Evolutionary conservation across 2,113 vertebrate species (phyloP), one percentile per base, ranked within the genome.

Genomic region (Leucosticte australis): DNA sequence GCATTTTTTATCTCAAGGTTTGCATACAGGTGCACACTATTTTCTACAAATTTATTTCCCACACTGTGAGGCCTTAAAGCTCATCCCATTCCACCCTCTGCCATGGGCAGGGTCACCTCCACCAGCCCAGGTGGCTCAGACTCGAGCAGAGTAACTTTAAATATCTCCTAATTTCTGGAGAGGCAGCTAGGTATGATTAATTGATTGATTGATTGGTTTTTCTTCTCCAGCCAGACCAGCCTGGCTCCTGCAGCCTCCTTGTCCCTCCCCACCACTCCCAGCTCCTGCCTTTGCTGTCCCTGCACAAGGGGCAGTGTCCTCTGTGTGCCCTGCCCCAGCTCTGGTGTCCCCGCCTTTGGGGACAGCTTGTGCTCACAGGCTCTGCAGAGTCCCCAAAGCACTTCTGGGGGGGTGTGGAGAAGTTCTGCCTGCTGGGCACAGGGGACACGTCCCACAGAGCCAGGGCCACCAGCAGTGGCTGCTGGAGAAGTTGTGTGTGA

Each of bases 91-190:
- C 23, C 52, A 16, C 10, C 10, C 60, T 26, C 19, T 60, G 69
- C 39, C 70, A 4, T 4, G 47, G 87, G 55, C 62, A 41, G 46
- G 13, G 78, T 2, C 70, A 27, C 46, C 53, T 41, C 39, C 55
- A 41, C 14, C 31, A 41, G n/a, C 31, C 55, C 70, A 19, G n/a
- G 30, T 7, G 15, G 9, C 30, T 47, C 33, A 18, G 37, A 11
- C 20, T 8, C 0, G 0, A 76, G 57, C 3, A 2, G 27, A 1
- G 2, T 13, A 2, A 19, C 59, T 67, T 57, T 15, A 9, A 75
- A 62, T 14, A 6, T 15, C 20, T 23, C 55, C 17, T 21, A 0
- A 71, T 83, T 52, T 33, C 62, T 20, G 13, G 28, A 50, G 84
- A 31, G 62, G 53, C 5, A n/a, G 22, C 47, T 9, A 5, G 0